These are phyloP conservation scores for Lophochroa leadbeateri DNA, from an alignment of 2,113 vertebrate genomes.

Conservation along the genomic window DNA sequence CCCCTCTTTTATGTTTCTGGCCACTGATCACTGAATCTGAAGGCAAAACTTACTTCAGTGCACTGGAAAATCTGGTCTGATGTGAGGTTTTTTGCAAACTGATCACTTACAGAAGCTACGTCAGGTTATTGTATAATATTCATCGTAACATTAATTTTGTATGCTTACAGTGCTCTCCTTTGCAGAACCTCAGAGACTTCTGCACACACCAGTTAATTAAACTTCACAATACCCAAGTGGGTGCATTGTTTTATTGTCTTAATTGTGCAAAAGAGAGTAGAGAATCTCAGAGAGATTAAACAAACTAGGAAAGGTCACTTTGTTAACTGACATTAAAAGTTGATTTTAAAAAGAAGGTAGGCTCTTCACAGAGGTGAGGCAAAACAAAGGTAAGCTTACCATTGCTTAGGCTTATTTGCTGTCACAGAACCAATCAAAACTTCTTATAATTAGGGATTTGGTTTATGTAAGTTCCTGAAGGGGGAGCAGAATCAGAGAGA, in stretches of 20 bases:
- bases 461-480: not conserved
- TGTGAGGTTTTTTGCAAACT: not conserved
- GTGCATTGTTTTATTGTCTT: conserved; percentile 16
- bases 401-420: not conserved
- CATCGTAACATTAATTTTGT: not conserved
- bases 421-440: not conserved
- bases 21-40: not conserved
- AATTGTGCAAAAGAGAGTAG: conserved; percentile 3
- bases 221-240: not conserved
- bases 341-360: not conserved
- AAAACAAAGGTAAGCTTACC: not conserved
- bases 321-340: not conserved
- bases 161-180: not conserved
- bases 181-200: not conserved
- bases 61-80: not conserved
- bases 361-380: not conserved
- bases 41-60: not conserved
- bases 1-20: not conserved
- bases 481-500: not conserved
- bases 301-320: not conserved
- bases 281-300: not conserved
- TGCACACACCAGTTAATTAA: conserved; percentile 21
- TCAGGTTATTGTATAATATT: not conserved
- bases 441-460: not conserved
- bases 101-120: not conserved